Evolutionary conservation across 1,140 invertebrate genomes (phyloP), one percentile per base, ranked within the genome.

Genomic region (Pseudomyrmex dendroicus): DNA sequence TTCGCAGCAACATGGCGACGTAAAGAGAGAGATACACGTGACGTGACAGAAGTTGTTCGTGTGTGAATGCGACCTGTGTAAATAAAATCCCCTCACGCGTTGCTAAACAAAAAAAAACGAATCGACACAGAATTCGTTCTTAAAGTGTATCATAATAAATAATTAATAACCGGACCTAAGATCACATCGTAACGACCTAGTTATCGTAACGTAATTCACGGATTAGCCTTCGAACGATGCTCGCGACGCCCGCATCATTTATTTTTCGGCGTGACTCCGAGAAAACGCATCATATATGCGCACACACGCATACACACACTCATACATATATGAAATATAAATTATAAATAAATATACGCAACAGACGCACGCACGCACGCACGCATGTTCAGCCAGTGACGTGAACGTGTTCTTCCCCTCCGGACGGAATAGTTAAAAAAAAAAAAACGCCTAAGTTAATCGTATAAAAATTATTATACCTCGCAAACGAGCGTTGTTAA

Each of bases 171-270:
- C 72, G 78, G 80, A 89, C 80, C 84, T 90, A 90, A 59, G 73
- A 84, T 62, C 50, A 35, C 35, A 48, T 67, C 25, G 57, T 70
- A 73, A 88, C 82, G 89, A 90, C 88, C 88, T 90, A 90, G 89
- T 76, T 76, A 88, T 63, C 48, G 72, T 86, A 88, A 88, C 56
- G 25, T 35, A 61, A 57, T 87, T 90, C 89, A 89, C 89, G 67
- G 88, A 89, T 83, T 86, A 84, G 84, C 88, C 84, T 89, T 84
- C 72, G 68, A 80, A 88, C 72, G 83, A 80, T 83, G 82, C 82
- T 59, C 74, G 83, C 83, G 20, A 77, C 54, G 56, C 50, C 76
- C 83, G 83, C 83, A 67, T 68, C 35, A 84, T 84, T 82, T 57
- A 61, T 73, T 83, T 87, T 83, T 66, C 44, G 50, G 35, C 68